phyloP scores from a whole-genome alignment of 2,888 invertebrate genomes.

The Hymenopus coronatus region DNA sequence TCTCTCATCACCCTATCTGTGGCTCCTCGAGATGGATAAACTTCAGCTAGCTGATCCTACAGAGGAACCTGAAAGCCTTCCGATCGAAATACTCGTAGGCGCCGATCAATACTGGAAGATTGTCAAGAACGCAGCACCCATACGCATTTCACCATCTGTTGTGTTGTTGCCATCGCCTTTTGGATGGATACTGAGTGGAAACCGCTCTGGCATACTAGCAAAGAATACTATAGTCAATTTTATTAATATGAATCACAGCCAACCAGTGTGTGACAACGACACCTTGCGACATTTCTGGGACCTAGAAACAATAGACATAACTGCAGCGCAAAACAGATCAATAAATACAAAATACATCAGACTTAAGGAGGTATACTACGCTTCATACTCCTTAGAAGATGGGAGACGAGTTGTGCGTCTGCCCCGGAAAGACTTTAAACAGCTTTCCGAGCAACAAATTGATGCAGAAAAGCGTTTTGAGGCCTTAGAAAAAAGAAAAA shows the following conservation, averaged over 20 bases:
- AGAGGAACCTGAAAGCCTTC: background rate
- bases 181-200: no score
- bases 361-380: background rate
- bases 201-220: no score
- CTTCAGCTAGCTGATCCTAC: conserved; percentile 1
- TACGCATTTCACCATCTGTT: background rate
- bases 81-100: background rate
- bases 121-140: background rate
- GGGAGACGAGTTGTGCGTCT: no score
- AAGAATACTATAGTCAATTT: no score
- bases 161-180: background rate
- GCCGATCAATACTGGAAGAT: no score
- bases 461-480: background rate
- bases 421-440: background rate
- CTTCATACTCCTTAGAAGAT: background rate
- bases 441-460: background rate
- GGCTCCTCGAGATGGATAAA: background rate
- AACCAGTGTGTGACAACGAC: no score
- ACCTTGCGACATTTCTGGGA: background rate
- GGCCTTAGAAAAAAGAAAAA: background rate
- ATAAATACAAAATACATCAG: background rate
- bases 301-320: conserved; percentile 5
- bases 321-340: background rate
- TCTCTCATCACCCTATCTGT: no score
- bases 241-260: no score